A percentile compares a stretch with the other conserved stretches of the same genome.
These are phyloP conservation scores for Nephrocerus scutellatus DNA, from an alignment of 2,888 invertebrate species.

Conservation along the genomic window DNA sequence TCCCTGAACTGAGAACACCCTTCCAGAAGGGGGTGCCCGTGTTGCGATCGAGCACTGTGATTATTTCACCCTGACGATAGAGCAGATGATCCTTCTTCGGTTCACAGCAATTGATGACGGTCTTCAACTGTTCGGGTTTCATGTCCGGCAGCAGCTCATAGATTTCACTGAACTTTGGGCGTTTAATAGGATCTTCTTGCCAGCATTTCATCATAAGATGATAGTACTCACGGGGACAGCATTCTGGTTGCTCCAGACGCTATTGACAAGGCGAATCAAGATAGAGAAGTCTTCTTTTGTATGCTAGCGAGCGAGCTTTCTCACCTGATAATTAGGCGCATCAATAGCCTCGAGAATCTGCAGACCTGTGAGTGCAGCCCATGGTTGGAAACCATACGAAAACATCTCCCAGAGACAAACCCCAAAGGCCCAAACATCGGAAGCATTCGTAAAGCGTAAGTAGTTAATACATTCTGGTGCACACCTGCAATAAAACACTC, in stretches of 20 bases:
- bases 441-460: constrained; percentile 89
- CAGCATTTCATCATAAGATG: constrained; percentile 91
- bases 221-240: constrained; percentile 90
- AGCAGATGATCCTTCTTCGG: constrained; percentile 65
- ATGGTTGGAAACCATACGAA: constrained; percentile 96
- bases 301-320: not conserved
- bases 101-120: constrained; percentile 53
- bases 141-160: constrained; percentile 71
- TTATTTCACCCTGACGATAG: constrained; percentile 82
- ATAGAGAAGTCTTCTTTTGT: not conserved
- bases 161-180: constrained; percentile 88
- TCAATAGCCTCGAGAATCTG: constrained; percentile 95
- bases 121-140: constrained; percentile 88
- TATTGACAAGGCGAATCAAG: constrained; percentile 34
- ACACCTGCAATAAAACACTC: constrained; percentile 57
- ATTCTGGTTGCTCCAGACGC: constrained; percentile 87
- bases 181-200: constrained; percentile 80
- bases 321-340: constrained; percentile 74
- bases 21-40: constrained; percentile 75
- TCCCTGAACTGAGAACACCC: constrained; percentile 80
- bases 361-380: constrained; percentile 89
- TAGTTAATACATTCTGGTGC: constrained; percentile 97
- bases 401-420: constrained; percentile 99
- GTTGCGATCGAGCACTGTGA: constrained; percentile 84
- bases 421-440: constrained; percentile 97